A percentile compares a stretch with the other conserved stretches of the same genome.
Evolutionary conservation across 2,888 invertebrate species (phyloP).

Genomic region (Ormyrus pomaceus): DNA sequence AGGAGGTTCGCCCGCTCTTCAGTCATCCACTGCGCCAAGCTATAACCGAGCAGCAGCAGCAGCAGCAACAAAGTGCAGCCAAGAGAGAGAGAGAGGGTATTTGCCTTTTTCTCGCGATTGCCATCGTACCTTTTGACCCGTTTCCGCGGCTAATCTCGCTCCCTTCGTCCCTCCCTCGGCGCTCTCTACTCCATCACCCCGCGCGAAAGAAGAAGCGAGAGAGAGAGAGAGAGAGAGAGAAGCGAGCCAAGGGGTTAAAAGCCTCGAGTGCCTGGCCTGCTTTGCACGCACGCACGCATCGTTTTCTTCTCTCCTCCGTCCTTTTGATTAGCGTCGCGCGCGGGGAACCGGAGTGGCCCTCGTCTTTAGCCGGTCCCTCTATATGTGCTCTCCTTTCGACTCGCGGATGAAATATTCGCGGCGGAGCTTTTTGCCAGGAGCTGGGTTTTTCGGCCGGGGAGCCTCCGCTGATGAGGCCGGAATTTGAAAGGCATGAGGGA

Average conservation of each 20-base stretch:
- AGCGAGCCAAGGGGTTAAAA: conserved; percentile 38
- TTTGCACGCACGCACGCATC: conserved; percentile 14
- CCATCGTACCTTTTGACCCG: conserved; percentile 32
- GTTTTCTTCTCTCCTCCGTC: background rate
- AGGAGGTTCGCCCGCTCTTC: no score
- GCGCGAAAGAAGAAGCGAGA: no score
- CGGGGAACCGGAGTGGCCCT: conserved; percentile 15
- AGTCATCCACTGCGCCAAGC: no score
- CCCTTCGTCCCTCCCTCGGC: background rate
- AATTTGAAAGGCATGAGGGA: conserved; percentile 5
- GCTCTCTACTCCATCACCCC: background rate
- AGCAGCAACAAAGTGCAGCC: no score
- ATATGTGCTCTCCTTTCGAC: background rate
- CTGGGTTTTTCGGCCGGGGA: background rate
- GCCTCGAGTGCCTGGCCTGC: conserved; percentile 22
- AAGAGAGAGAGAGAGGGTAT: no score
- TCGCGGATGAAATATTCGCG: no score
- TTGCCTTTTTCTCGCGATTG: conserved; percentile 21
- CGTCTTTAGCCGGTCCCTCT: background rate
- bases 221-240: conserved; percentile 14
- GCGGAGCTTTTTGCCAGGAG: no score
- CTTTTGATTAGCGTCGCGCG: conserved; percentile 39
- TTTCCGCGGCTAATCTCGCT: conserved; percentile 33
- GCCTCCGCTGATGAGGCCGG: background rate
- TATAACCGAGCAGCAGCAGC: no score